Percentiles rank a stretch among this genome's conserved stretches.
These are phyloP conservation scores for Deilephila porcellus DNA, from an alignment of 2,888 invertebrate genomes.

Conservation along the genomic window DNA sequence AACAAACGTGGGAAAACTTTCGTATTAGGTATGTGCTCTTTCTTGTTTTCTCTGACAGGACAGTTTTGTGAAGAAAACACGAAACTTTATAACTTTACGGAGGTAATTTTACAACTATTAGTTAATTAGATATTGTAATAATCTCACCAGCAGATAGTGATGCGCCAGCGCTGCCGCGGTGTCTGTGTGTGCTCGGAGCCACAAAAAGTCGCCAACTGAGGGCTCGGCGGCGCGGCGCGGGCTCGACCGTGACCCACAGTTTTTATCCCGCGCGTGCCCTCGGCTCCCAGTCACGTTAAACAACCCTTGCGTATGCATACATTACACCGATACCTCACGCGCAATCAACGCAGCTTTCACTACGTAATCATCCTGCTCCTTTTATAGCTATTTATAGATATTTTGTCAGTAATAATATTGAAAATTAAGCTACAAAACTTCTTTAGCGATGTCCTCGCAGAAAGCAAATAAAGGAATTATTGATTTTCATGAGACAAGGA, in stretches of 20 bases:
- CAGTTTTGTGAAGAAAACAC: neutral
- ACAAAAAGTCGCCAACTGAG: conserved; percentile 71
- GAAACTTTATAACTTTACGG: no score
- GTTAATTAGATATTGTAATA: neutral
- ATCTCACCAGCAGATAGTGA: conserved; percentile 3
- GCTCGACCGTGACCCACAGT: conserved; percentile 71
- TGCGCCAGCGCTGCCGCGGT: conserved; percentile 60
- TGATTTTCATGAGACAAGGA: neutral
- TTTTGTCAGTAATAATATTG: neutral
- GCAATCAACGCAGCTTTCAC: conserved; percentile 36
- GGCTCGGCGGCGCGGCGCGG: conserved; percentile 39
- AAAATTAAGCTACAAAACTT: neutral
- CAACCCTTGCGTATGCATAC: conserved; percentile 81
- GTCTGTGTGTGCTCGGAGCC: conserved; percentile 53
- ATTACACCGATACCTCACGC: conserved; percentile 57
- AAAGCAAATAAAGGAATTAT: neutral
- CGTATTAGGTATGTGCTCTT: no score
- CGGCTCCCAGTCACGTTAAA: conserved; percentile 56
- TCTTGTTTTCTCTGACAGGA: neutral
- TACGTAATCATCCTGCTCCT: no score
- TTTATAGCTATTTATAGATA: neutral
- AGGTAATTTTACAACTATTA: no score
- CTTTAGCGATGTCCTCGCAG: no score
- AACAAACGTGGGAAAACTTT: no score
- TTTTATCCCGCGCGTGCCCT: conserved; percentile 75